A percentile compares a stretch with the other conserved stretches of the same genome.
Conservation (phyloP, 2,888 invertebrate species). For the Cinara cedri region DNA sequence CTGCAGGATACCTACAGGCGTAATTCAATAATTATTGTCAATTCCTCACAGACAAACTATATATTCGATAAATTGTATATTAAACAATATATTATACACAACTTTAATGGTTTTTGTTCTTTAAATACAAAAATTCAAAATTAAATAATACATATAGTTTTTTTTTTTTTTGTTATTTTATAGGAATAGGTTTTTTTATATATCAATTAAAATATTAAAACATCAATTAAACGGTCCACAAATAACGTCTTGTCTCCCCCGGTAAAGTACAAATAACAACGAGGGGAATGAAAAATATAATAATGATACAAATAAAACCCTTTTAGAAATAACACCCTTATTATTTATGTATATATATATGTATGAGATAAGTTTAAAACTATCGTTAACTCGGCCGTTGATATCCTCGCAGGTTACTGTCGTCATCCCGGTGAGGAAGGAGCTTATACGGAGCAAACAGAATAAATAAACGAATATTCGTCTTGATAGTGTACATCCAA, state of each 20-base stretch:
- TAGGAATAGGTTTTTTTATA: no score
- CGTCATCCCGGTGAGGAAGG: not conserved
- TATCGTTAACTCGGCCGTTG: not conserved
- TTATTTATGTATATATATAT: no score
- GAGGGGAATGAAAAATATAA: not conserved
- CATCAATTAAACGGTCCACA: not conserved
- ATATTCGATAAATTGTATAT: no score
- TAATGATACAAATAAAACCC: not conserved
- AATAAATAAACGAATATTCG: slow-evolving; percentile 26
- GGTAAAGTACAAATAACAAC: not conserved
- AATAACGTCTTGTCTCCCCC: not conserved
- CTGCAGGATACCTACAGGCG: no score
- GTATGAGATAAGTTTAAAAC: not conserved
- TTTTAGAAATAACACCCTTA: not conserved
- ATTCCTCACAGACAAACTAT: no score
- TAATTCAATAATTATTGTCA: no score
- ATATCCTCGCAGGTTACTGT: not conserved
- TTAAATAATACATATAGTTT: no score
- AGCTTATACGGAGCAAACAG: not conserved
- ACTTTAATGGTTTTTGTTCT: no score
- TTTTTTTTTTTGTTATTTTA: no score
- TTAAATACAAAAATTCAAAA: no score
- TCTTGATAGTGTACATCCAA: not conserved
- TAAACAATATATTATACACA: no score
- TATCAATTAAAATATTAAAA: slow-evolving; percentile 3